phyloP scores from a whole-genome alignment of 2,888 invertebrate genomes.

The Tricholauxania praeusta region DNA sequence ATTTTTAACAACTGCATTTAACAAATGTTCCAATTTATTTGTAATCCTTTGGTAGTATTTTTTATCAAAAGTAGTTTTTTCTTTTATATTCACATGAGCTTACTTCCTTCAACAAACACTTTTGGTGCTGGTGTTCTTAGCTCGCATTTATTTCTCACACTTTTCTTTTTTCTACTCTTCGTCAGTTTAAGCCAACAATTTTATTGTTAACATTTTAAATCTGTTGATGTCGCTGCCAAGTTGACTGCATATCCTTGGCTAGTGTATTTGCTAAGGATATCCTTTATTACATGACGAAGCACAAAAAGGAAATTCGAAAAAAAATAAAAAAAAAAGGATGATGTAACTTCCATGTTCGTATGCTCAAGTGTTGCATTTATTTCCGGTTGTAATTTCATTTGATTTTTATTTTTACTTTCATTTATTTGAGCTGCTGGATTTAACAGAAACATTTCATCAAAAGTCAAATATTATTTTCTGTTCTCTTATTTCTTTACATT shows the following conservation, averaged over 20 bases:
- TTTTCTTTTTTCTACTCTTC: neutral
- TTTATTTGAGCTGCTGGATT: too few species aligned
- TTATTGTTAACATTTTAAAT: slow-evolving; percentile 25
- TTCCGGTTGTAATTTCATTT: slow-evolving; percentile 14
- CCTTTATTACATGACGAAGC: slow-evolving; percentile 18
- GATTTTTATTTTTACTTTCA: neutral
- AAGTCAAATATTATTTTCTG: too few species aligned
- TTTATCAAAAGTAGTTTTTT: too few species aligned
- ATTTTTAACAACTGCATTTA: too few species aligned
- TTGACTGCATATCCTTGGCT: slow-evolving; percentile 18
- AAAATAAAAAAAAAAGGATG: neutral
- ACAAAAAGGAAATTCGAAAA: neutral
- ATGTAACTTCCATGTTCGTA: neutral
- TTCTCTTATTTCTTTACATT: too few species aligned
- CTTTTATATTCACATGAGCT: neutral
- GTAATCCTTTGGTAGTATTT: too few species aligned
- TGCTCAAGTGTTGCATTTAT: slow-evolving; percentile 23
- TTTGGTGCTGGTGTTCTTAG: too few species aligned
- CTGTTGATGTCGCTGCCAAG: slow-evolving; percentile 21
- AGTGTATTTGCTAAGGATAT: slow-evolving; percentile 27
- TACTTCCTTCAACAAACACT: neutral
- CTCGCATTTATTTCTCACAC: too few species aligned
- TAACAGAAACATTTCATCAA: too few species aligned
- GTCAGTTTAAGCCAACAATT: slow-evolving; percentile 7
- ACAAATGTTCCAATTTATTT: too few species aligned